phyloP scores from a whole-genome alignment of 1,140 invertebrate genomes.

The Drosophila miranda region DNA sequence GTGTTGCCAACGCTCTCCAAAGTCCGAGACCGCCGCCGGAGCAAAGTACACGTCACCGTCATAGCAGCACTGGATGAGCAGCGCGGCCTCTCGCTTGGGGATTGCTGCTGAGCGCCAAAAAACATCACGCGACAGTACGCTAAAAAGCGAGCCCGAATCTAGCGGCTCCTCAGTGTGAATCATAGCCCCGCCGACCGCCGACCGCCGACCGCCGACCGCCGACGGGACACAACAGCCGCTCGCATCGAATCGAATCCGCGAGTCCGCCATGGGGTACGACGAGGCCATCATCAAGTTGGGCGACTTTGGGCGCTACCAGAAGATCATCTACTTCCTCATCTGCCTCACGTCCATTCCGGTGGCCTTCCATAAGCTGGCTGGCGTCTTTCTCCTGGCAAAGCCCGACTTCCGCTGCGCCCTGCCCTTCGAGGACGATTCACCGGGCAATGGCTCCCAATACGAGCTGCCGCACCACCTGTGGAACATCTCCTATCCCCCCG shows the following conservation, averaged over 20 bases:
- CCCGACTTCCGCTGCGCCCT: slow-evolving; percentile 86
- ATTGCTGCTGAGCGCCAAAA: slow-evolving; percentile 1
- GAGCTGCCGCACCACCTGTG: slow-evolving; percentile 81
- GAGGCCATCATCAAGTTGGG: slow-evolving; percentile 87
- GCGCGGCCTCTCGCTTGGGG: slow-evolving; percentile 1
- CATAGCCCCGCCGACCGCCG: too few species aligned
- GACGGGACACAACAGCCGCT: too few species aligned
- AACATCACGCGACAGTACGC: slow-evolving; percentile 34
- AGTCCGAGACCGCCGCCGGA: slow-evolving; percentile 17
- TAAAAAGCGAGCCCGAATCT: background rate
- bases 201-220: too few species aligned
- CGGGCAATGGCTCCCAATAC: slow-evolving; percentile 82
- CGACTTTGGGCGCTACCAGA: slow-evolving; percentile 90
- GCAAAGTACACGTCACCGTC: slow-evolving; percentile 55
- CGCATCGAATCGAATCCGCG: background rate
- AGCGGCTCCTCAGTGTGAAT: slow-evolving; percentile 4
- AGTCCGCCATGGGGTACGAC: slow-evolving; percentile 87
- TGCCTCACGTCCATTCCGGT: slow-evolving; percentile 89
- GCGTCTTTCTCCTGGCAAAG: slow-evolving; percentile 88
- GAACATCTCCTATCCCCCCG: slow-evolving; percentile 84
- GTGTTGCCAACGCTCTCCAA: background rate
- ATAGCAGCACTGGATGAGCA: background rate
- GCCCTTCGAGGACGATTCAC: slow-evolving; percentile 83
- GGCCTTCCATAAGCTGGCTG: slow-evolving; percentile 90
- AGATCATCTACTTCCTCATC: slow-evolving; percentile 87